These are phyloP conservation scores for Pseudanteris insignis DNA, from an alignment of 2,888 invertebrate genomes.

Conservation along the genomic window DNA sequence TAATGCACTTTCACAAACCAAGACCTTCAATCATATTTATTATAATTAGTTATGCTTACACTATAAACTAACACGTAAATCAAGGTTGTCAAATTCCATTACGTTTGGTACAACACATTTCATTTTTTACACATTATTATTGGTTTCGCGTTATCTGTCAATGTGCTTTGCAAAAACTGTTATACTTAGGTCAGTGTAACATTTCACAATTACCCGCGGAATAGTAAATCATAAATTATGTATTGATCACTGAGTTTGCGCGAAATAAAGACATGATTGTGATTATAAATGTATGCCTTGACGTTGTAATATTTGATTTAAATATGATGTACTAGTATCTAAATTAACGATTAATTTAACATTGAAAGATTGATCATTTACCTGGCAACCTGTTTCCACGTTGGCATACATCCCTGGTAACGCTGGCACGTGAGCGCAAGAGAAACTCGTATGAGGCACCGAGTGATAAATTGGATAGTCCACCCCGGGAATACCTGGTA, in stretches of 20 bases:
- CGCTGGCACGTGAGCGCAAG: constrained; percentile 80
- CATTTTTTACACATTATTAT: constrained; percentile 26
- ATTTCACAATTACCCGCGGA: too few relatives aligned
- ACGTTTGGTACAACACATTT: constrained; percentile 11
- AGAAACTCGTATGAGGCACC: constrained; percentile 82
- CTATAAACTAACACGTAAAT: constrained; percentile 22
- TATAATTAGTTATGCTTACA: constrained; percentile 38
- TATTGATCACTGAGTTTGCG: too few relatives aligned
- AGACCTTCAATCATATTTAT: constrained; percentile 42
- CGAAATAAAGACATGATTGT: too few relatives aligned
- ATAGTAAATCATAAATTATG: too few relatives aligned
- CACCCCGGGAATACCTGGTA: constrained; percentile 81
- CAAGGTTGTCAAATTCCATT: constrained; percentile 23
- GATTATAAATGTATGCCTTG: neutral
- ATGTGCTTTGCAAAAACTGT: too few relatives aligned
- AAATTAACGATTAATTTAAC: too few relatives aligned
- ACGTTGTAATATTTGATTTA: neutral
- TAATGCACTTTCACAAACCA: constrained; percentile 36
- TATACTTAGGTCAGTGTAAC: too few relatives aligned
- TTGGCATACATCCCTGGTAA: constrained; percentile 92
- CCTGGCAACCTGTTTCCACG: constrained; percentile 87
- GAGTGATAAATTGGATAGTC: constrained; percentile 83
- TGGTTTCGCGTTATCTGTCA: too few relatives aligned
- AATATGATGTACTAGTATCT: too few relatives aligned
- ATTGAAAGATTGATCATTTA: constrained; percentile 60